Conservation (phyloP, 2,888 invertebrate species). For the Melitaea athalia region DNA sequence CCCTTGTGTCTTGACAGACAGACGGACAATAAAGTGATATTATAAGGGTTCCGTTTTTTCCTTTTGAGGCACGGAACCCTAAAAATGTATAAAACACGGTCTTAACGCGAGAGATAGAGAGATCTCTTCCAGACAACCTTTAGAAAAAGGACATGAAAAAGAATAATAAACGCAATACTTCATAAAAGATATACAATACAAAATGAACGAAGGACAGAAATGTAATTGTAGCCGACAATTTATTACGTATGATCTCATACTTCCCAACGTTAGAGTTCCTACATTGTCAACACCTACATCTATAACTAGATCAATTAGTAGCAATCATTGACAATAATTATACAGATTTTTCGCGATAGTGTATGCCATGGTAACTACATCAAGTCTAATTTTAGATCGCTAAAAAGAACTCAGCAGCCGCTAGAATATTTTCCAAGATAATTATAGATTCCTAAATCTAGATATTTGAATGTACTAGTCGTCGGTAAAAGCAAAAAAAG, state of each 20-base stretch:
- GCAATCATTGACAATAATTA: constrained; percentile 25
- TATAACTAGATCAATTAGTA: constrained; percentile 29
- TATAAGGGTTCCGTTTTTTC: too few species aligned
- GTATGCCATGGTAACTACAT: background rate
- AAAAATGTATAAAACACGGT: too few species aligned
- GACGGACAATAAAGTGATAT: too few species aligned
- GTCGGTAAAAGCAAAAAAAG: constrained; percentile 8
- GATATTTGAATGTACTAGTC: background rate
- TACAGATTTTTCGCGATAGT: constrained; percentile 12
- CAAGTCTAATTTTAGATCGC: background rate
- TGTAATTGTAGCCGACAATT: constrained; percentile 27
- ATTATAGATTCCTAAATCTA: constrained; percentile 11
- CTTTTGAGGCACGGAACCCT: too few species aligned
- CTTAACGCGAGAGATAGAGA: too few species aligned
- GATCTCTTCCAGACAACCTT: too few species aligned
- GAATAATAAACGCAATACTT: too few species aligned
- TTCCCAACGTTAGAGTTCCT: constrained; percentile 25
- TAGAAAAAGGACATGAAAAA: too few species aligned
- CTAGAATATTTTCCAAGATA: background rate
- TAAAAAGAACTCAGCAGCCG: background rate
- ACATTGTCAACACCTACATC: constrained; percentile 33
- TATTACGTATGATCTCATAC: constrained; percentile 39
- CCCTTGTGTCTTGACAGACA: too few species aligned
- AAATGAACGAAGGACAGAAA: constrained; percentile 38
- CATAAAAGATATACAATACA: background rate